These are phyloP conservation scores for Hemiprocne comata DNA, from an alignment of 2,113 vertebrate genomes.

Conservation along the genomic window DNA sequence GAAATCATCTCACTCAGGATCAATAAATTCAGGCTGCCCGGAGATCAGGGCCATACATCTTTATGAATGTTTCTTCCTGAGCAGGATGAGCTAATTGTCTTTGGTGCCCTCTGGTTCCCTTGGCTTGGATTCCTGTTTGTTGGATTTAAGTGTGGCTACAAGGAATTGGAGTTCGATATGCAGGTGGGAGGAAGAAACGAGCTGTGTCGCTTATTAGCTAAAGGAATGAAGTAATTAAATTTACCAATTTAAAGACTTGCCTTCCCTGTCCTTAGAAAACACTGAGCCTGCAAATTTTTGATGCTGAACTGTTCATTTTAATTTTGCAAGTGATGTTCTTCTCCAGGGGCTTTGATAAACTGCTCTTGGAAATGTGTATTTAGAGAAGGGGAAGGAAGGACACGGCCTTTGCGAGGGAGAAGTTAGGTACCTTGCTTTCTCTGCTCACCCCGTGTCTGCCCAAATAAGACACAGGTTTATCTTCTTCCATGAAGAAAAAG, in stretches of 20 bases:
- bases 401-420: not conserved
- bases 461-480: not conserved
- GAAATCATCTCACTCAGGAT: not conserved
- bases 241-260: not conserved
- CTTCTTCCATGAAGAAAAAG: not conserved
- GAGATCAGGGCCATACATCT: not conserved
- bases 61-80: not conserved
- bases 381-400: not conserved
- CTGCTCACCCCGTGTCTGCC: not conserved
- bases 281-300: not conserved
- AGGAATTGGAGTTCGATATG: not conserved
- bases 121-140: not conserved
- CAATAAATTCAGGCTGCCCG: not conserved
- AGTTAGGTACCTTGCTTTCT: not conserved
- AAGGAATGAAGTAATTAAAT: constrained; percentile 6
- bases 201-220: not conserved
- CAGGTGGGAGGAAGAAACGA: not conserved
- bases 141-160: not conserved
- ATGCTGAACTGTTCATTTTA: not conserved
- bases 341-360: not conserved
- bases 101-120: not conserved
- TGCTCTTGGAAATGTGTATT: not conserved
- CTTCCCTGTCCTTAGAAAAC: not conserved
- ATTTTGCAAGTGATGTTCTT: not conserved
- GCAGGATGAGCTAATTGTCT: not conserved